Base-by-base conservation (phyloP, 2,888 invertebrate genomes). In the Eilema depressum region DNA sequence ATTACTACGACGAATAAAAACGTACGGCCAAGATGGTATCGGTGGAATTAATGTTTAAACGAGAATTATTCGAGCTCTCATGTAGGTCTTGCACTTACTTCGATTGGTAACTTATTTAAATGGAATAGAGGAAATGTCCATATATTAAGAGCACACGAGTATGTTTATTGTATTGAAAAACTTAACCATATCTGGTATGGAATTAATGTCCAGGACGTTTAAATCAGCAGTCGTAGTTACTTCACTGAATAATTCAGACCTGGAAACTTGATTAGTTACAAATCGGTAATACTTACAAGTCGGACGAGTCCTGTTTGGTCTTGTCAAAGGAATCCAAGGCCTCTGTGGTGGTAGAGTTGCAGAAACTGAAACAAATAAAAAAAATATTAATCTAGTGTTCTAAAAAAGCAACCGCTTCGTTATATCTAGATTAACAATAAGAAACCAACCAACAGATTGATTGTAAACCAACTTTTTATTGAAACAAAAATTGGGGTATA, bases 311-410 rank as follows among this genome's bases (percentile, higher is more conserved):
- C 98, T 97, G 92, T 98, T 98, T 77, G 99, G 98, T 93, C 98
- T 97, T 75, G 98, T 98, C 87, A 99, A 96, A 76, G 98, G 98
- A 91, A 99, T 98, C 99, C 99, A 99, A 89, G 99, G 99, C 94
- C 99, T 96, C 92, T 98, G 98, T 82, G 99, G 99, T 84, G 99
- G 99, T 91, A 97, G 96, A 83, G 97, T 97, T 86, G 98, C 97
- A 88, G 98, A 98, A 90, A 98, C 98, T 98, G 96, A 76, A 98
- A 98, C 91, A 91, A 93, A 92, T 88, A 88, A 86, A 88, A 85
- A 83, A 72, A 84, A 68, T 30, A 61, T 61, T 61, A 33, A 61
- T n/a, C 20, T 33, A 61, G 8, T 10, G 59, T 28, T 26, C 17
- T 37, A 25, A 25, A 33, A 33, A 57, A 25, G 20, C 0, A 66